These are phyloP conservation scores for Actenoides hombroni DNA, from an alignment of 2,113 vertebrate species.

Conservation along the genomic window DNA sequence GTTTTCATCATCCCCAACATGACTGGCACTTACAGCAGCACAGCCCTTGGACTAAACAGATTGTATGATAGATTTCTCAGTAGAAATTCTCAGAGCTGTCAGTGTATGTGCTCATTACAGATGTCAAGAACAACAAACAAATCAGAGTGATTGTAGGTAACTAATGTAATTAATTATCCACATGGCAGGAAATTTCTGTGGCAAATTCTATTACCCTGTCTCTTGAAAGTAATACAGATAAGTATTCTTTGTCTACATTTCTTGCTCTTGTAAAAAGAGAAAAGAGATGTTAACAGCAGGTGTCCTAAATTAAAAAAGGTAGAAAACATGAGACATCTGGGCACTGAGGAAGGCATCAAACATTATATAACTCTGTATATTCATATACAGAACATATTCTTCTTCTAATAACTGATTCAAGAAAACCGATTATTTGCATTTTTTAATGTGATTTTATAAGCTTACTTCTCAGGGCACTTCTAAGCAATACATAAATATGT, in stretches of 20 bases:
- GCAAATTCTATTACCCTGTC: neutral
- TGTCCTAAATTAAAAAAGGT: neutral
- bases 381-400: neutral
- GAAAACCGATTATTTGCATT: neutral
- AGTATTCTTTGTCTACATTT: neutral
- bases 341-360: neutral
- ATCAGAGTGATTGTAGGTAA: neutral
- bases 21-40: neutral
- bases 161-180: neutral
- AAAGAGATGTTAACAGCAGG: neutral
- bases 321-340: neutral
- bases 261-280: neutral
- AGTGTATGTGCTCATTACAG: neutral
- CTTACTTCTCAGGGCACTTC: neutral
- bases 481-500: neutral
- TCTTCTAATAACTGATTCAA: neutral
- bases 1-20: neutral
- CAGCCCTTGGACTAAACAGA: constrained; percentile 22
- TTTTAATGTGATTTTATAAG: neutral
- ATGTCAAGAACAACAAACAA: neutral
- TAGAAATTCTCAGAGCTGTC: constrained; percentile 40
- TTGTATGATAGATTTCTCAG: neutral
- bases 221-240: neutral
- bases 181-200: neutral
- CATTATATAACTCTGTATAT: neutral